Evolutionary conservation across 2,113 vertebrate genomes (phyloP).

Genomic region (Neolamprologus tretocephalus): DNA sequence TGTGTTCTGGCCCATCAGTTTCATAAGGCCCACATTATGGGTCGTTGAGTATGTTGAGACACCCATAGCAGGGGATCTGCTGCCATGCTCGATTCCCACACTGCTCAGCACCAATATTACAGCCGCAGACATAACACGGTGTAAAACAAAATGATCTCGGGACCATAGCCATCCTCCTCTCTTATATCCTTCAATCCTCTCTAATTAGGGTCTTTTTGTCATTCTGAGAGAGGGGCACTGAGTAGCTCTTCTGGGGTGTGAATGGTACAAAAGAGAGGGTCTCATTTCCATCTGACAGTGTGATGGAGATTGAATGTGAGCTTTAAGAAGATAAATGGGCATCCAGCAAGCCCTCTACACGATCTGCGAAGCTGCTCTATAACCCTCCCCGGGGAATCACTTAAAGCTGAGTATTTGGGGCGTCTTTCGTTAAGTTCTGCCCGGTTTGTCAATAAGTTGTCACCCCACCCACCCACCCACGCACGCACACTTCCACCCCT

Average conservation of each 20-base stretch:
- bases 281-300: slow-evolving; percentile 71
- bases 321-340: slow-evolving; percentile 76
- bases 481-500: not conserved
- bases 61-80: slow-evolving; percentile 58
- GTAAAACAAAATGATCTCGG: slow-evolving; percentile 48
- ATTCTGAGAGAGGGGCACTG: slow-evolving; percentile 35
- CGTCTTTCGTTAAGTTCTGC: slow-evolving; percentile 45
- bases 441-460: slow-evolving; percentile 50
- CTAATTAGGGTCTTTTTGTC: slow-evolving; percentile 66
- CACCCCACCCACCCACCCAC: not conserved
- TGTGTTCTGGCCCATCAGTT: slow-evolving; percentile 71
- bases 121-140: slow-evolving; percentile 31
- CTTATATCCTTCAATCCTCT: slow-evolving; percentile 63
- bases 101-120: slow-evolving; percentile 44
- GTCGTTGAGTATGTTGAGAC: slow-evolving; percentile 60
- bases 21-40: slow-evolving; percentile 67
- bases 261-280: slow-evolving; percentile 56
- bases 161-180: slow-evolving; percentile 15
- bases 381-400: slow-evolving; percentile 36
- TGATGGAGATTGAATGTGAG: slow-evolving; percentile 77
- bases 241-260: slow-evolving; percentile 49
- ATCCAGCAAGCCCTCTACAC: slow-evolving; percentile 43
- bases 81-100: slow-evolving; percentile 44
- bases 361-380: slow-evolving; percentile 36
- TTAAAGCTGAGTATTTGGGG: slow-evolving; percentile 48